phyloP scores from a whole-genome alignment of 2,888 invertebrate species.

The Eilema griseolum region DNA sequence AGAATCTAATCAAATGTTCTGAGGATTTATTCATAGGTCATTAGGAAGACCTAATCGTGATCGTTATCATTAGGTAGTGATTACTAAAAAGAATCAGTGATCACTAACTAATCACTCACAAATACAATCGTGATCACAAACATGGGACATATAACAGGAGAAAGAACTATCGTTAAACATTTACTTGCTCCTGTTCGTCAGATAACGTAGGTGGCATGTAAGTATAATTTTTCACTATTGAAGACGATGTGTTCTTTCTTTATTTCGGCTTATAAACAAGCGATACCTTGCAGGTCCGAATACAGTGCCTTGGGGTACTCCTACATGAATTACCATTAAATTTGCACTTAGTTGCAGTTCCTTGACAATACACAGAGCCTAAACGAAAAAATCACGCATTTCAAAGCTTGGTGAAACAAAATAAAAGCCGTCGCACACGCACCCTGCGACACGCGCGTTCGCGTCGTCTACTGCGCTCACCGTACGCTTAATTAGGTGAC shows the following conservation, averaged over 20 bases:
- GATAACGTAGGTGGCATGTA: too few relatives aligned
- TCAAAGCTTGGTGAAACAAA: conserved; percentile 42
- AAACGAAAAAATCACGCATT: conserved; percentile 9
- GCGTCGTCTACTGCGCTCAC: conserved; percentile 50
- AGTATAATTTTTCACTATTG: too few relatives aligned
- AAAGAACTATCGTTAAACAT: too few relatives aligned
- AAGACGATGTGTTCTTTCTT: too few relatives aligned
- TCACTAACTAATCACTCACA: too few relatives aligned
- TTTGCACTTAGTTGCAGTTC: neutral
- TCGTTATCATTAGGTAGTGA: too few relatives aligned
- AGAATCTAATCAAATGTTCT: neutral
- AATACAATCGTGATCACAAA: too few relatives aligned
- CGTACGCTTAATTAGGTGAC: conserved; percentile 70
- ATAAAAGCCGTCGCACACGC: conserved; percentile 51
- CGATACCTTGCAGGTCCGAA: neutral
- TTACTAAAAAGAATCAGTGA: too few relatives aligned
- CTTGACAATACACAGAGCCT: neutral
- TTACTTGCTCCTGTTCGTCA: too few relatives aligned
- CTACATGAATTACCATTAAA: neutral
- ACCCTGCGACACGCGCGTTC: conserved; percentile 50
- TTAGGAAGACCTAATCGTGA: neutral
- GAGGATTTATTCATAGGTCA: neutral
- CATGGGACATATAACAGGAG: too few relatives aligned
- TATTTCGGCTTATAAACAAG: neutral
- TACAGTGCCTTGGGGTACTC: neutral